Percentiles rank a stretch among this genome's conserved stretches.
phyloP scores from a whole-genome alignment of 2,888 invertebrate genomes.

The Bugula neritina region DNA sequence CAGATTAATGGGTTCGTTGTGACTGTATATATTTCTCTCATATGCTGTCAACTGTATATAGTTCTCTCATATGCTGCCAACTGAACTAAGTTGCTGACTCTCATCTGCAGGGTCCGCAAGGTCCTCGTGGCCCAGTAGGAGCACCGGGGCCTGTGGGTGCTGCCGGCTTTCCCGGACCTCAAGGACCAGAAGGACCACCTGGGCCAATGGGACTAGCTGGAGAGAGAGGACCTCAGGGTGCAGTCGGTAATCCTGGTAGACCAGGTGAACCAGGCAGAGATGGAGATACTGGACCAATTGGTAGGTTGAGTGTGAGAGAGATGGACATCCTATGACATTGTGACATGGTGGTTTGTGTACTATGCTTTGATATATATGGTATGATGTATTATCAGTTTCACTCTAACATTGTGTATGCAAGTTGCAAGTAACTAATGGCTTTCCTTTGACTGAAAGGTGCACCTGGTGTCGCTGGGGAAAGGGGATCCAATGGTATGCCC shows the following conservation, averaged over 20 bases:
- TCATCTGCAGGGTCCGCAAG: conserved; percentile 21
- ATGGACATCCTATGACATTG: neutral
- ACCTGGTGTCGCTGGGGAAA: conserved; percentile 28
- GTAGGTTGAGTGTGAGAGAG: neutral
- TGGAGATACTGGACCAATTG: conserved; percentile 22
- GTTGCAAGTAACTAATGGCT: too few species aligned
- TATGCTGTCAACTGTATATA: too few species aligned
- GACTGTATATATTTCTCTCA: too few species aligned
- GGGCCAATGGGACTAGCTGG: conserved; percentile 29
- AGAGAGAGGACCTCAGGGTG: conserved; percentile 23
- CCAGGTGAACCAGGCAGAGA: conserved; percentile 28
- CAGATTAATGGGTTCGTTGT: too few species aligned
- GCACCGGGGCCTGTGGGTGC: conserved; percentile 30
- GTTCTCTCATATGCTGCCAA: too few species aligned
- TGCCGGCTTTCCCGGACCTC: conserved; percentile 29
- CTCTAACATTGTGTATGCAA: too few species aligned
- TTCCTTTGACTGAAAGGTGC: too few species aligned
- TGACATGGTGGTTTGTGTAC: neutral
- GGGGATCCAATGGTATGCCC: conserved; percentile 28
- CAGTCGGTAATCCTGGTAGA: conserved; percentile 26
- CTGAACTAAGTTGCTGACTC: too few species aligned
- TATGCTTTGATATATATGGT: neutral
- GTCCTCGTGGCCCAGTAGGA: conserved; percentile 28
- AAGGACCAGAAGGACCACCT: conserved; percentile 29
- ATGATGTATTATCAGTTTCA: neutral